A percentile compares a stretch with the other conserved stretches of the same genome.
Conservation (phyloP, 2,797 vertebrate species). For the Sciurus vulgaris region DNA sequence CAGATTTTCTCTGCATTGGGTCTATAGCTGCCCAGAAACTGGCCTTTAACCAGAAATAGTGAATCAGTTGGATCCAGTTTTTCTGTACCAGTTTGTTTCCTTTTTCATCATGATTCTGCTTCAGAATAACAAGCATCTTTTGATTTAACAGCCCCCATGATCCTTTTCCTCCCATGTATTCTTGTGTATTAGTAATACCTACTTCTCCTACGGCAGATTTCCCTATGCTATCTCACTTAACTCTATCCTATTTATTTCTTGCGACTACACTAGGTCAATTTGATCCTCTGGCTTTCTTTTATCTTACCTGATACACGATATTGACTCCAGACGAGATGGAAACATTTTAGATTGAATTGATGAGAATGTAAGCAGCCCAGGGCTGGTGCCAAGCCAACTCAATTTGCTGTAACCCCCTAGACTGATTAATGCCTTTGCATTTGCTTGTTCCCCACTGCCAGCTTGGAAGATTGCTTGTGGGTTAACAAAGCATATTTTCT, state of each 20-base stretch:
- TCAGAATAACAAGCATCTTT: not conserved
- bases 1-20: not conserved
- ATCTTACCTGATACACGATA: conserved; percentile 16
- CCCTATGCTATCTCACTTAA: not conserved
- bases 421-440: not conserved
- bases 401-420: not conserved
- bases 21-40: not conserved
- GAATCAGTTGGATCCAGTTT: not conserved
- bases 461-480: conserved; percentile 41
- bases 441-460: not conserved
- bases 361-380: not conserved
- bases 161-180: not conserved
- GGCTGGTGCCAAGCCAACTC: not conserved
- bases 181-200: not conserved
- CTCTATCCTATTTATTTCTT: conserved; percentile 50
- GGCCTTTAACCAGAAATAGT: not conserved
- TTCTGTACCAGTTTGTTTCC: not conserved
- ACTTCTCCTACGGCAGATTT: not conserved
- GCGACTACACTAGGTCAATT: not conserved
- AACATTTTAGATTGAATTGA: conserved; percentile 37
- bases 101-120: not conserved
- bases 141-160: not conserved
- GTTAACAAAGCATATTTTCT: conserved; percentile 69
- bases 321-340: conserved; percentile 48
- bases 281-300: conserved; percentile 15